phyloP scores from a whole-genome alignment of 2,888 invertebrate species.

The Dicranocentrus wangi region DNA sequence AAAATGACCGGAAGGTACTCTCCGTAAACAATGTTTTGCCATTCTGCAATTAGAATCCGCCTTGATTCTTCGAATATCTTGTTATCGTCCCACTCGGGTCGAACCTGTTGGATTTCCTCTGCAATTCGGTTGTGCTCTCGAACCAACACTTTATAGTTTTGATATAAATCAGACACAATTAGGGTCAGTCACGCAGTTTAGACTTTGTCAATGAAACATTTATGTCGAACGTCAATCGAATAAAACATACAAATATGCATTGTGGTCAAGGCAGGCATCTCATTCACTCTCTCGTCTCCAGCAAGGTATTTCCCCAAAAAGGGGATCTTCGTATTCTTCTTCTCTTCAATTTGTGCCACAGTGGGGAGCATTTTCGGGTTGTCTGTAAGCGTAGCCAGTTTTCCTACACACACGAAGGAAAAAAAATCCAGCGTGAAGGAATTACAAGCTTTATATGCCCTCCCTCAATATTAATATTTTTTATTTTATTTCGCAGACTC shows the following conservation, averaged over 20 bases:
- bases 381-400: slow-evolving; percentile 52
- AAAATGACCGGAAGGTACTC: slow-evolving; percentile 71
- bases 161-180: background rate
- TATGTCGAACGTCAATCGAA: background rate
- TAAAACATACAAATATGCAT: slow-evolving; percentile 69
- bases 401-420: no score
- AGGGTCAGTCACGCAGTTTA: no score
- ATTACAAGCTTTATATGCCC: no score
- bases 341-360: slow-evolving; percentile 65
- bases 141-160: slow-evolving; percentile 55
- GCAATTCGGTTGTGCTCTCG: slow-evolving; percentile 72
- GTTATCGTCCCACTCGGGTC: slow-evolving; percentile 67
- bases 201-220: no score
- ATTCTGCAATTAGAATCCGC: slow-evolving; percentile 68
- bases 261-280: slow-evolving; percentile 72
- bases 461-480: no score
- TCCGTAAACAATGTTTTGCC: slow-evolving; percentile 71
- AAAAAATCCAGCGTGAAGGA: slow-evolving; percentile 11
- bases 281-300: slow-evolving; percentile 72
- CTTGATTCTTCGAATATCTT: slow-evolving; percentile 68
- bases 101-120: slow-evolving; percentile 33
- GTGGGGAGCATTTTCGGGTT: slow-evolving; percentile 68
- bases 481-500: no score
- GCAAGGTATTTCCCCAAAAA: slow-evolving; percentile 72
- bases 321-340: slow-evolving; percentile 64